A percentile compares a stretch with the other conserved stretches of the same genome.
Conservation (phyloP, 2,888 invertebrate genomes). For the Stenodera caucasica region DNA sequence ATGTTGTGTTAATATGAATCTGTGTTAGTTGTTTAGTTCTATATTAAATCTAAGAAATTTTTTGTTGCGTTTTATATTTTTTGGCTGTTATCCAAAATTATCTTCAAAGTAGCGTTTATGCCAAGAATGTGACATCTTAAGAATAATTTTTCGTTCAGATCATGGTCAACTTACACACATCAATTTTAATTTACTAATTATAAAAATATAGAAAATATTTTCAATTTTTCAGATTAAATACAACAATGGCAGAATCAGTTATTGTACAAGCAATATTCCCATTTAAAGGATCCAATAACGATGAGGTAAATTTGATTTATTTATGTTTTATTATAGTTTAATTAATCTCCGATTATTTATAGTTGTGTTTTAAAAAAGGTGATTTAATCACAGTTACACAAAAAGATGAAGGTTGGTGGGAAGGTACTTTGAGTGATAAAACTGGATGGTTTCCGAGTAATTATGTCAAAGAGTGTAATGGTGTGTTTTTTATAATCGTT, state of each 20-base stretch:
- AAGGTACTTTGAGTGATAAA: conserved; percentile 91
- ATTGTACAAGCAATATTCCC: conserved; percentile 90
- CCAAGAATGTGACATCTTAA: conserved; percentile 56
- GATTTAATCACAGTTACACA: conserved; percentile 97
- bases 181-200: conserved; percentile 14
- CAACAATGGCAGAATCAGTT: conserved; percentile 63
- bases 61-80: conserved; percentile 38
- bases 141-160: conserved; percentile 50
- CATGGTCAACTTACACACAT: conserved; percentile 39
- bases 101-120: conserved; percentile 44
- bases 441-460: conserved; percentile 99
- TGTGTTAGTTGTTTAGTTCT: conserved; percentile 18
- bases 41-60: conserved; percentile 38
- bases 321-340: conserved; percentile 11
- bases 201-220: neutral
- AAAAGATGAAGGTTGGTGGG: conserved; percentile 98
- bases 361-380: conserved; percentile 93
- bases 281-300: conserved; percentile 96
- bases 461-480: conserved; percentile 89
- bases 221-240: conserved; percentile 10
- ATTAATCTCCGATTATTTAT: conserved; percentile 39
- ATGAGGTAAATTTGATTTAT: conserved; percentile 70
- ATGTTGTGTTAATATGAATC: neutral
- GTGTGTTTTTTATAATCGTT: conserved; percentile 44
- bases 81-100: conserved; percentile 47